phyloP scores from a whole-genome alignment of 2,113 vertebrate species.

The Thinocorus orbignyianus region DNA sequence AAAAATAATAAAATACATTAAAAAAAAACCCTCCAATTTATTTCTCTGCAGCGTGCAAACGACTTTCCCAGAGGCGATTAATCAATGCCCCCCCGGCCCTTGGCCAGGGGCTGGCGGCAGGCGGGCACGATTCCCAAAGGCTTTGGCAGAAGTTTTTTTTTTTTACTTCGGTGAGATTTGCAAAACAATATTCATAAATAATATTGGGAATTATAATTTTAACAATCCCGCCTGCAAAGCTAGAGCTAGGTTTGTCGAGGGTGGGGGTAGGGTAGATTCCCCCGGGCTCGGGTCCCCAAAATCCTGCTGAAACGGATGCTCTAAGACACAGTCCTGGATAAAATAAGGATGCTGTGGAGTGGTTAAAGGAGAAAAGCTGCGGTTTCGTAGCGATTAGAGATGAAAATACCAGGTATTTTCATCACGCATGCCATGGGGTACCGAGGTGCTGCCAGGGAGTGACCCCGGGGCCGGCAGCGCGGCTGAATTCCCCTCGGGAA shows the following conservation, averaged over 20 bases:
- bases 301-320: not conserved
- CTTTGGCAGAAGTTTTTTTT: not conserved
- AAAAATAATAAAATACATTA: no score
- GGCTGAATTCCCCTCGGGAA: not conserved
- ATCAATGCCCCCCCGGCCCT: not conserved
- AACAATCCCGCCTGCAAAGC: not conserved
- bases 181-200: slow-evolving; percentile 47
- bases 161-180: not conserved
- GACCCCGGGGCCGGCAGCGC: not conserved
- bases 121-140: slow-evolving; percentile 5
- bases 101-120: not conserved
- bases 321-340: not conserved
- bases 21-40: not conserved
- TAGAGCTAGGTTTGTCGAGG: not conserved
- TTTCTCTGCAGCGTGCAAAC: not conserved
- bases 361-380: not conserved
- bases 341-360: not conserved
- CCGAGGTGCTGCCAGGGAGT: not conserved
- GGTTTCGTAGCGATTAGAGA: not conserved
- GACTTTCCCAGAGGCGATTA: slow-evolving; percentile 16
- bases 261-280: not conserved
- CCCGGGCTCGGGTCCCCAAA: not conserved
- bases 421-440: not conserved
- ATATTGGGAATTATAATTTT: not conserved
- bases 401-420: not conserved